Percentiles rank a stretch among this genome's conserved stretches.
phyloP scores from a whole-genome alignment of 2,888 invertebrate species.

The Ormyrus thymus region DNA sequence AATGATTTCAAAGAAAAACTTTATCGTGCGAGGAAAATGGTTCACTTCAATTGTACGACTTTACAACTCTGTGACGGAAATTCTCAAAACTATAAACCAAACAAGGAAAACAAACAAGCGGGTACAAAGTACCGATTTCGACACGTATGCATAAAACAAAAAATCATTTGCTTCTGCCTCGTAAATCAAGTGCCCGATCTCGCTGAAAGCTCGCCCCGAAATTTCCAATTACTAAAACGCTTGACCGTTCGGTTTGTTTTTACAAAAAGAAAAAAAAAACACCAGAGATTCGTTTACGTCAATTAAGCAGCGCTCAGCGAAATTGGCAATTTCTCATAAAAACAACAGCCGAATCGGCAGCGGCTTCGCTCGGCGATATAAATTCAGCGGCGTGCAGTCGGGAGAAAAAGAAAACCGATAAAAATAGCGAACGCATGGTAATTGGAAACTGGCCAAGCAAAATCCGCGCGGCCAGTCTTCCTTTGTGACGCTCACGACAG shows the following conservation, averaged over 20 bases:
- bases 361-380: background rate
- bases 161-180: background rate
- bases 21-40: too few relatives aligned
- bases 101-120: too few relatives aligned
- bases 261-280: background rate
- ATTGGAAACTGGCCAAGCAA: constrained; percentile 42
- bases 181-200: background rate
- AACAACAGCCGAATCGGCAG: constrained; percentile 17
- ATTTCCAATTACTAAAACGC: constrained; percentile 24
- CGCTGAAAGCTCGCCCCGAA: constrained; percentile 18
- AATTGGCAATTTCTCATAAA: constrained; percentile 39
- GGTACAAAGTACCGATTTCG: too few relatives aligned
- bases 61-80: too few relatives aligned
- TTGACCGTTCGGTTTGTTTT: constrained; percentile 16
- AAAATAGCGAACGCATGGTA: constrained; percentile 43
- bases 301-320: background rate
- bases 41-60: too few relatives aligned
- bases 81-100: too few relatives aligned
- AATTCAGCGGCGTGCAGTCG: background rate
- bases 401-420: constrained; percentile 14
- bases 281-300: background rate
- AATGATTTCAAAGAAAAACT: too few relatives aligned
- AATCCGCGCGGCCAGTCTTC: background rate
- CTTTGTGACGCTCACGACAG: background rate
- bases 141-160: too few relatives aligned